Percentiles rank a stretch among this genome's conserved stretches.
Evolutionary conservation across 2,888 invertebrate species (phyloP).

Genomic region (Caenorhabditis sp.): DNA sequence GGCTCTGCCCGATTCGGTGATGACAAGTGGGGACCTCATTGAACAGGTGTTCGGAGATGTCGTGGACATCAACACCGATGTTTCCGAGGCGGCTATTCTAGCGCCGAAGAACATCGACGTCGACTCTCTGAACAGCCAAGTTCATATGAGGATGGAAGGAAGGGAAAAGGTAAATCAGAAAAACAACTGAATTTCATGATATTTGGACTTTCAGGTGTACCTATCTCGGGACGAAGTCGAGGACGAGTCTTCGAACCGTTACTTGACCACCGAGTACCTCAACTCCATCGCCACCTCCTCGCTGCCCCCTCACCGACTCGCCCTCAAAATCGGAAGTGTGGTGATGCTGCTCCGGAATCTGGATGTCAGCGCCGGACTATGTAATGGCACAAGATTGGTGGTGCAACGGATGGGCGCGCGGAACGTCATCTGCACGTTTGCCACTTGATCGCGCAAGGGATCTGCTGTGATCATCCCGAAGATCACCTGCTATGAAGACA

Average conservation of each 20-base stretch:
- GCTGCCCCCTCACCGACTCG: conserved; percentile 1
- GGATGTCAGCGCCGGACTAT: neutral
- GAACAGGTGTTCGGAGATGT: no score
- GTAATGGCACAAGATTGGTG: conserved; percentile 14
- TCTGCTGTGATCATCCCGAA: conserved; percentile 7
- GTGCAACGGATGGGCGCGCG: conserved; percentile 2
- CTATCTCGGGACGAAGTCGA: conserved; percentile 2
- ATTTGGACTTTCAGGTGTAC: neutral
- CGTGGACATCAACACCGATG: no score
- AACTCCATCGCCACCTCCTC: neutral
- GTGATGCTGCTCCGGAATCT: conserved; percentile 11
- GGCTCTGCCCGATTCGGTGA: no score
- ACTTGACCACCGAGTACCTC: neutral
- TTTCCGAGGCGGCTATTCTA: no score
- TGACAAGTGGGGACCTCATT: no score
- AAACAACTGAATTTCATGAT: no score
- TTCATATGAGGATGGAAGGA: no score
- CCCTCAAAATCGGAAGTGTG: neutral
- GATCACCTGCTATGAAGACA: neutral
- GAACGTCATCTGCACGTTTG: conserved; percentile 2
- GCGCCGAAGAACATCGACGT: no score
- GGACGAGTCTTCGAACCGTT: neutral
- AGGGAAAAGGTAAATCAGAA: no score
- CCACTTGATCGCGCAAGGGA: neutral
- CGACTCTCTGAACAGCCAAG: no score